Percentiles rank a stretch among this genome's conserved stretches.
These are phyloP conservation scores for Plebejus argus DNA, from an alignment of 2,888 invertebrate genomes.

Conservation along the genomic window DNA sequence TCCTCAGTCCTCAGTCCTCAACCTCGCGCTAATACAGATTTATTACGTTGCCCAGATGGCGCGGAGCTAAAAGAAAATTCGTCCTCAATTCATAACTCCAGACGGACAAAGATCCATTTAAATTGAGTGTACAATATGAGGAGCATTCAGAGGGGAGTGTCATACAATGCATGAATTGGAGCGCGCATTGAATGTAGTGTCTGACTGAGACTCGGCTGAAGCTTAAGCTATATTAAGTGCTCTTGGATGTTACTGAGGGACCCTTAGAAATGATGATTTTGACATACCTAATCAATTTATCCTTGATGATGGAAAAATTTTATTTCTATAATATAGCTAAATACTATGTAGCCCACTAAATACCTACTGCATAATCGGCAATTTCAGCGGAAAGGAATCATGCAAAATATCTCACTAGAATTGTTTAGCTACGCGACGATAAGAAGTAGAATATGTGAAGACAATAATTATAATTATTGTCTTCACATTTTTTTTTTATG, in stretches of 20 bases:
- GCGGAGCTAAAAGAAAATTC: conserved; percentile 18
- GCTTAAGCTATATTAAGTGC: neutral
- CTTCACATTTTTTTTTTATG: too few relatives aligned
- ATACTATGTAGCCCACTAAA: too few relatives aligned
- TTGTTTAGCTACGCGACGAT: too few relatives aligned
- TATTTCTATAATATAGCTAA: too few relatives aligned
- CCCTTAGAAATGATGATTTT: neutral
- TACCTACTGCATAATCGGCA: too few relatives aligned
- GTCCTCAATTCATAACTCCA: conserved; percentile 16
- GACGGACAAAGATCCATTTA: conserved; percentile 14
- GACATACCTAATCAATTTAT: too few relatives aligned
- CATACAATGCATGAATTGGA: conserved; percentile 28
- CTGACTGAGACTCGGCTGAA: conserved; percentile 5
- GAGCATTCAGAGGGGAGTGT: neutral
- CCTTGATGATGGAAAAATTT: neutral
- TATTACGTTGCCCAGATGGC: neutral
- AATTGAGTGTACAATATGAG: conserved; percentile 18
- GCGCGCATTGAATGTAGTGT: conserved; percentile 17
- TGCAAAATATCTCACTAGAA: too few relatives aligned
- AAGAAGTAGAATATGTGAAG: too few relatives aligned
- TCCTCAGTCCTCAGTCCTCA: too few relatives aligned
- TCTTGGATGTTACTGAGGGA: neutral
- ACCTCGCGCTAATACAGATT: neutral
- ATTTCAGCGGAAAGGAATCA: too few relatives aligned
- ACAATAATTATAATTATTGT: too few relatives aligned